Percentiles rank a stretch among this genome's conserved stretches.
Evolutionary conservation across 2,797 vertebrate species (phyloP).

Genomic region (Pteronotus mesoamericanus): DNA sequence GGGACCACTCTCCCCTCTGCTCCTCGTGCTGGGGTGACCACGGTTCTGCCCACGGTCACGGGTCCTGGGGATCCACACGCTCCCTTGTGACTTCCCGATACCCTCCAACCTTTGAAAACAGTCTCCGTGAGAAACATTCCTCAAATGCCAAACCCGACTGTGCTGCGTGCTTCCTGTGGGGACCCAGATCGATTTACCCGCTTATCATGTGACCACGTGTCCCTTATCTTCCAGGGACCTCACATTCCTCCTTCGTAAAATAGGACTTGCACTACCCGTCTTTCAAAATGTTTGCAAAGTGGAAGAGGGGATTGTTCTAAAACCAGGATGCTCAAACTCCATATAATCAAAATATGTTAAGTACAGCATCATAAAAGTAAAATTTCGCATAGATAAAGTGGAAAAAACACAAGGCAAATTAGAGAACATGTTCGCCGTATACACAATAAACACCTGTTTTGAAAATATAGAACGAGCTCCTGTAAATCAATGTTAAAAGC

Average conservation of each 20-base stretch:
- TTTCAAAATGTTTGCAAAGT: background rate
- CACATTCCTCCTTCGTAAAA: background rate
- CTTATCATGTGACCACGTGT: background rate
- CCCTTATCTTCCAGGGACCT: background rate
- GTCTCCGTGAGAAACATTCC: background rate
- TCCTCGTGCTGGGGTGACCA: rapidly evolving
- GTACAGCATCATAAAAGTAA: background rate
- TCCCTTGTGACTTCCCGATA: background rate
- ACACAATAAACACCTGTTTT: background rate
- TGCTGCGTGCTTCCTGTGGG: rapidly evolving
- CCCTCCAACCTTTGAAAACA: background rate
- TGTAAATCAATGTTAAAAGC: background rate
- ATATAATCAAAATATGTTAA: background rate
- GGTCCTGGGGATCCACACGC: too few species aligned
- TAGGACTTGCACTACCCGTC: background rate
- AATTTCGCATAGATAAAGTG: background rate
- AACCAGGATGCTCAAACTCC: background rate
- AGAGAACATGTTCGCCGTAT: background rate
- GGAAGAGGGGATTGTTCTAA: background rate
- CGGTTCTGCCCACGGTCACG: background rate
- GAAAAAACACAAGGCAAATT: background rate
- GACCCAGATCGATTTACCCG: too few species aligned
- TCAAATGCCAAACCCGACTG: background rate
- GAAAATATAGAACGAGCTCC: background rate
- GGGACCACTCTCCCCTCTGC: rapidly evolving